A percentile compares a stretch with the other conserved stretches of the same genome.
These are phyloP conservation scores for Trissonchulus latispiculum DNA, from an alignment of 2,888 invertebrate genomes.

Conservation along the genomic window DNA sequence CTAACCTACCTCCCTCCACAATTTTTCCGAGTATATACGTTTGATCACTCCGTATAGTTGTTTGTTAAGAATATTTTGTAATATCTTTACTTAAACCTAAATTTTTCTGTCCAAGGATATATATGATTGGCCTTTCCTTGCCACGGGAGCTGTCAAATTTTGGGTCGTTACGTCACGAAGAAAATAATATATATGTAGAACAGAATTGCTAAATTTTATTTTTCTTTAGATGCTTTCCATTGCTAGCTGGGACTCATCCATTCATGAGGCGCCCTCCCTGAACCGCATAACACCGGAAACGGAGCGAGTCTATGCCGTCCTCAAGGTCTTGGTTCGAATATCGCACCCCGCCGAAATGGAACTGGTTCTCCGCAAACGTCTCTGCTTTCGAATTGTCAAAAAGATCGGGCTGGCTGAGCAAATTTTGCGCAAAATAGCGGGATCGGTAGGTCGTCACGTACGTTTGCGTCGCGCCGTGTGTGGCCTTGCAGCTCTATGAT, in stretches of 20 bases:
- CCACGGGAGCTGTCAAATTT: too few relatives aligned
- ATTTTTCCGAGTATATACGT: too few relatives aligned
- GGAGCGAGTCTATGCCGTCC: constrained; percentile 56
- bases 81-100: too few relatives aligned
- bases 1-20: too few relatives aligned
- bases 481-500: too few relatives aligned
- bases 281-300: constrained; percentile 82
- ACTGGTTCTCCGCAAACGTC: constrained; percentile 81
- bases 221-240: constrained; percentile 79
- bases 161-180: too few relatives aligned
- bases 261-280: constrained; percentile 83
- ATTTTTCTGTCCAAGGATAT: too few relatives aligned
- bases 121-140: too few relatives aligned
- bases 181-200: too few relatives aligned
- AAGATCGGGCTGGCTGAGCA: constrained; percentile 80
- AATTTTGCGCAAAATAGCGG: constrained; percentile 68
- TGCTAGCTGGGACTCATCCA: constrained; percentile 93
- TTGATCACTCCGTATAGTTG: too few relatives aligned
- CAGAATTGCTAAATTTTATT: too few relatives aligned
- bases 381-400: constrained; percentile 90
- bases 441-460: constrained; percentile 28
- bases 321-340: constrained; percentile 60
- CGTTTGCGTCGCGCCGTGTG: neutral
- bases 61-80: too few relatives aligned
- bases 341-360: constrained; percentile 97